These are phyloP conservation scores for Brachionus koreanus DNA, from an alignment of 1,140 invertebrate genomes.

Conservation along the genomic window DNA sequence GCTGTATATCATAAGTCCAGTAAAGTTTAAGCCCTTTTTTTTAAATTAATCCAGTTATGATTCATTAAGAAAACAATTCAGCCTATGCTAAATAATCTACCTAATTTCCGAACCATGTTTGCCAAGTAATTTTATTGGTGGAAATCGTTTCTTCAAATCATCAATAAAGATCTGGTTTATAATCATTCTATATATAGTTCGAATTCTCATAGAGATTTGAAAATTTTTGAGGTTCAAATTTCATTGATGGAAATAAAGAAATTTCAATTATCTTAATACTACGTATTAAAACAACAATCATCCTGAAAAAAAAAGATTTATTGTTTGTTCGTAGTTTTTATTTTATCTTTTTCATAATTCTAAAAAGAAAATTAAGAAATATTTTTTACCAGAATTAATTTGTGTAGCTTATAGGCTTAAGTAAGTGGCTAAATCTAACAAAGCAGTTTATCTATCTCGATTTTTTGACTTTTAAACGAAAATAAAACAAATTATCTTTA, in stretches of 20 bases:
- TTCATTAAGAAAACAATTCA: constrained; percentile 27
- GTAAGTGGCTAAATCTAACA: too few relatives aligned
- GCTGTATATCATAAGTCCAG: neutral
- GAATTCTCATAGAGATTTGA: neutral
- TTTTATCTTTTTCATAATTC: too few relatives aligned
- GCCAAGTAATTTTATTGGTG: neutral
- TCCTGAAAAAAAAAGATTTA: neutral
- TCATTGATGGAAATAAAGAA: neutral
- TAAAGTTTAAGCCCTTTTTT: neutral
- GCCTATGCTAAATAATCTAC: neutral
- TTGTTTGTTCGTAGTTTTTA: too few relatives aligned
- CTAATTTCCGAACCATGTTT: neutral
- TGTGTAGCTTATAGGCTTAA: too few relatives aligned
- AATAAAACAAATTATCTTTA: too few relatives aligned
- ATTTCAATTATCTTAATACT: neutral
- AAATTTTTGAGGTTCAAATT: neutral
- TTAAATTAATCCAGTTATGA: neutral
- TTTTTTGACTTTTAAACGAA: too few relatives aligned
- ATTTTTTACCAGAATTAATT: too few relatives aligned
- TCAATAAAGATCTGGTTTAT: neutral
- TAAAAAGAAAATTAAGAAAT: too few relatives aligned
- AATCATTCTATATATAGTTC: neutral
- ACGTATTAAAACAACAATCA: neutral
- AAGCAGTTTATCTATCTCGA: too few relatives aligned
- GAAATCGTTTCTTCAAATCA: neutral